Conservation (phyloP, 2,888 invertebrate genomes). For the Polydrusus cervinus region DNA sequence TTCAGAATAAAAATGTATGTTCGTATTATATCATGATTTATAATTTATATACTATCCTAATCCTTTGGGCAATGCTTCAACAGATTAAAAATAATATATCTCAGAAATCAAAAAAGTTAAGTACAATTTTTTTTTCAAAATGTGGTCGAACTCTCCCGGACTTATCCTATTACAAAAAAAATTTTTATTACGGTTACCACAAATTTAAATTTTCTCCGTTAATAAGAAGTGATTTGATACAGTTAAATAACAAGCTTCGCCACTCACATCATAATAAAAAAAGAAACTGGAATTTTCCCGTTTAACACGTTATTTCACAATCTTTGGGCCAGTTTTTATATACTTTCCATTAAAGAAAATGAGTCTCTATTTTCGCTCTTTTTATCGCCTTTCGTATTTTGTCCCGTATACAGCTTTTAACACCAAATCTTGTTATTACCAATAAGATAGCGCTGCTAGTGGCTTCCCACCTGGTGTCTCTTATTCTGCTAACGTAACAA, state of each 20-base stretch:
- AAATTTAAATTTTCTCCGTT: too few species aligned
- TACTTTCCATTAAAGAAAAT: slow-evolving; percentile 63
- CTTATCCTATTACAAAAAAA: too few species aligned
- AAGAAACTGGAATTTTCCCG: slow-evolving; percentile 1
- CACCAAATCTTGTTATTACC: slow-evolving; percentile 61
- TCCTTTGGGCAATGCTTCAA: too few species aligned
- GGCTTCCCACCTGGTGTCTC: slow-evolving; percentile 44
- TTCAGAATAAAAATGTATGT: too few species aligned
- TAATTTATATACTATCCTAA: too few species aligned
- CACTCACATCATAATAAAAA: slow-evolving; percentile 3
- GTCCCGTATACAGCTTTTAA: slow-evolving; percentile 58
- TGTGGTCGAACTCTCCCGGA: too few species aligned
- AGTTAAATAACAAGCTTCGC: background rate
- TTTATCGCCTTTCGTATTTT: slow-evolving; percentile 59
- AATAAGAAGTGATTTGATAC: background rate
- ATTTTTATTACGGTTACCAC: too few species aligned
- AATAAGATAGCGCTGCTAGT: slow-evolving; percentile 58
- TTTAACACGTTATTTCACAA: slow-evolving; percentile 15
- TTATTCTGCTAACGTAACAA: slow-evolving; percentile 30
- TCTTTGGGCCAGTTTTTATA: slow-evolving; percentile 59
- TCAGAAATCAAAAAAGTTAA: too few species aligned
- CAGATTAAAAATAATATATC: too few species aligned
- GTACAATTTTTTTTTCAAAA: too few species aligned
- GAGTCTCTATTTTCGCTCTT: slow-evolving; percentile 58
- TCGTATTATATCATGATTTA: too few species aligned